A percentile compares a stretch with the other conserved stretches of the same genome.
phyloP scores from a whole-genome alignment of 2,888 invertebrate species.

The Plemyria rubiginata region DNA sequence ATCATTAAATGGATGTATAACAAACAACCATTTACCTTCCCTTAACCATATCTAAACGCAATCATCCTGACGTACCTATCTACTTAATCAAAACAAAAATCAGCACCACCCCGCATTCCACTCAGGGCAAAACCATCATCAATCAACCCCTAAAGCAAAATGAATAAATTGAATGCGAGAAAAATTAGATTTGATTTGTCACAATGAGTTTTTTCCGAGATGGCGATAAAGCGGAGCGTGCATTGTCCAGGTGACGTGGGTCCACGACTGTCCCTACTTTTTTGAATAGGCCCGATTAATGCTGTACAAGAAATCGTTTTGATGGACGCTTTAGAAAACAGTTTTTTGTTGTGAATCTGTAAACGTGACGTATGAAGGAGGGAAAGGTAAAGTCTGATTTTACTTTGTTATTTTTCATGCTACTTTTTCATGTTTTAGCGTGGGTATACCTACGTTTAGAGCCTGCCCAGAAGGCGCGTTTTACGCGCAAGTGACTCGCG shows the following conservation, averaged over 20 bases:
- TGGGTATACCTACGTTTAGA: too few species aligned
- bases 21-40: too few species aligned
- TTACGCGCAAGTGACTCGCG: too few species aligned
- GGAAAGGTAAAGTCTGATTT: constrained; percentile 36
- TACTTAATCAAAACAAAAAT: not conserved
- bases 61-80: too few species aligned
- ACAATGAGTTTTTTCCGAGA: constrained; percentile 63
- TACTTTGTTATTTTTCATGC: constrained; percentile 10
- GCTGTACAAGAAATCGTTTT: constrained; percentile 72
- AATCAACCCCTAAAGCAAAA: constrained; percentile 28
- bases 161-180: constrained; percentile 41
- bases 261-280: constrained; percentile 63
- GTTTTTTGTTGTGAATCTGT: constrained; percentile 58
- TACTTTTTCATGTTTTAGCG: not conserved
- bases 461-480: too few species aligned
- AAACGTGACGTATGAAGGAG: constrained; percentile 45
- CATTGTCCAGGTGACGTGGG: constrained; percentile 80
- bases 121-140: constrained; percentile 26
- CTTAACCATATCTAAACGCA: too few species aligned
- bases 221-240: constrained; percentile 62
- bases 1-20: too few species aligned
- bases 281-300: constrained; percentile 73
- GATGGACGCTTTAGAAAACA: constrained; percentile 72
- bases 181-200: constrained; percentile 69
- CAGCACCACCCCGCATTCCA: not conserved